Evolutionary conservation across 1,140 invertebrate species (phyloP), one percentile per base, ranked within the genome.

Genomic region (Oryzaephilus surinamensis): DNA sequence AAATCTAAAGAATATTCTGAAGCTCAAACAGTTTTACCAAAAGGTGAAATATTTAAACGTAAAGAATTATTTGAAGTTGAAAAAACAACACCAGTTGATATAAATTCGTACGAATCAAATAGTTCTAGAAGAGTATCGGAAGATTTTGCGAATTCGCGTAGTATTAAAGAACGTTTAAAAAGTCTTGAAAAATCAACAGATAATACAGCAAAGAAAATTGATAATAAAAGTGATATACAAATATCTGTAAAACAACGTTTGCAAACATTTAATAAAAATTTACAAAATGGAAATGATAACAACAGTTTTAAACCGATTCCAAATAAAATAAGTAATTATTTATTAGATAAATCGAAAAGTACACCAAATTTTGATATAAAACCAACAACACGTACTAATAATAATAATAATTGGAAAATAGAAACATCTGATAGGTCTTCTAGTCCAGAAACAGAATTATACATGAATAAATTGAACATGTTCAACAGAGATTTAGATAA

Each of bases 41-140:
- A 87, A 65, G 79, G 89, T 4, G 79, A 89, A 55, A 80, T 91
- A 42, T 71, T 77, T 30, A 84, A 87, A 60, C 69, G 84, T 48
- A 77, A 83, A 46, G 81, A 86, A 58, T 74, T 89, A 27, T 89
- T 89, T 50, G 84, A 89, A 59, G 77, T 72, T 46, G 64, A 72
- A 54, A 66, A 54, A 41, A 50, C 58, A 24, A 32, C 51, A 26
- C 23, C 10, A 24, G 26, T 24, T 18, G 51, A 56, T 38, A 62
- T 61, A 3, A 55, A 57, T 13, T 57, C 62, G 33, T 37, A 43
- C 2, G 47, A 54, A 32, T 39, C 41, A 11, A 33, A 37, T 57
- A 46, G 67, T 61, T 32, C 69, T 60, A 51, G 69, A 66, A 50
- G 49, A 35, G 66, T 63, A 52, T 62, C 70, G 33, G 69, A 70